These are phyloP conservation scores for Catostylus mosaicus DNA, from an alignment of 30 jellyfish, hydroid and myxozoan species.

Conservation along the genomic window DNA sequence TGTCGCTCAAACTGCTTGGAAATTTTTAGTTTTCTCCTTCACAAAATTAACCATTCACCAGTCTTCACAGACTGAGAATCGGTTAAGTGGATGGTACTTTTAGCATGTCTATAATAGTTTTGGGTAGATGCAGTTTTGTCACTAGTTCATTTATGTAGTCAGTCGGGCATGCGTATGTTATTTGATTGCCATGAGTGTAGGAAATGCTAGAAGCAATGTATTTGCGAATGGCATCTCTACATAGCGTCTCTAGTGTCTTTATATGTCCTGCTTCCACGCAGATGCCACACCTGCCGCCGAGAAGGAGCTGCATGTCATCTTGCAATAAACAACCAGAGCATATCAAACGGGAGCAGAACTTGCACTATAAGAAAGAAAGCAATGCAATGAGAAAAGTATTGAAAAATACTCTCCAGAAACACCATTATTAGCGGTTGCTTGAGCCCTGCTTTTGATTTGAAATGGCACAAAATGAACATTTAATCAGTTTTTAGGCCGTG, in stretches of 20 bases:
- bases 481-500: too few species aligned
- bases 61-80: background rate
- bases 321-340: conserved; percentile 1
- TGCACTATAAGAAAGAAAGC: conserved; percentile 8
- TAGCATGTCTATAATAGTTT: background rate
- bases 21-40: too few species aligned
- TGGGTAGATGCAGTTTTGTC: conserved; percentile 4
- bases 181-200: background rate
- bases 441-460: too few species aligned
- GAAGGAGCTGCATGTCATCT: background rate
- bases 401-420: too few species aligned
- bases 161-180: background rate
- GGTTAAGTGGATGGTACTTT: background rate
- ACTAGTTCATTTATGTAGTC: background rate
- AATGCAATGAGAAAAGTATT: background rate
- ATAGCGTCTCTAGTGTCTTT: conserved; percentile 1
- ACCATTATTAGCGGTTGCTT: too few species aligned
- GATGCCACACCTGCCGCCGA: background rate
- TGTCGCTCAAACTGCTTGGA: too few species aligned
- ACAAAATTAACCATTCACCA: too few species aligned
- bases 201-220: conserved; percentile 17
- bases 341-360: background rate
- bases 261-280: background rate
- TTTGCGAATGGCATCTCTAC: conserved; percentile 43
- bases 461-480: too few species aligned